Conservation (phyloP, 2,113 vertebrate genomes). For the Eolophus roseicapilla region DNA sequence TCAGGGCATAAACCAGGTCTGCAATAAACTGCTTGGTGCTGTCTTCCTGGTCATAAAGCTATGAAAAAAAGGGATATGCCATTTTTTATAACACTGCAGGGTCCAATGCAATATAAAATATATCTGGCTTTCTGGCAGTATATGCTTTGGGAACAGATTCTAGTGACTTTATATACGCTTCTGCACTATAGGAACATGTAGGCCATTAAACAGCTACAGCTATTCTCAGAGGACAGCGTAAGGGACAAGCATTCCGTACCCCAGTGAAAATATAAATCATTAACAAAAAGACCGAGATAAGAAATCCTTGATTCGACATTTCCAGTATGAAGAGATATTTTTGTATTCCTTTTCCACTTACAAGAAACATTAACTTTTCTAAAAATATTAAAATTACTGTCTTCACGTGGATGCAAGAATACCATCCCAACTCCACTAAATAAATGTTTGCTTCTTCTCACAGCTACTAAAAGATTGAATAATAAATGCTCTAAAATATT, state of each 20-base stretch:
- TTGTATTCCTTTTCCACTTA: background rate
- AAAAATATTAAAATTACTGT: background rate
- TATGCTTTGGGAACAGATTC: conserved; percentile 2
- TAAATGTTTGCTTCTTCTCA: background rate
- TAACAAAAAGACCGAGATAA: conserved; percentile 27
- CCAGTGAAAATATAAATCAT: conserved; percentile 52
- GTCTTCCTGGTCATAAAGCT: conserved; percentile 49
- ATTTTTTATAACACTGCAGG: conserved; percentile 76
- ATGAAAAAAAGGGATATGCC: conserved; percentile 35
- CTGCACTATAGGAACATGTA: background rate
- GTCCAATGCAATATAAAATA: conserved; percentile 62
- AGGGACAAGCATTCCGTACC: background rate
- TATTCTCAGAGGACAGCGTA: conserved; percentile 12
- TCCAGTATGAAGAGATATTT: background rate
- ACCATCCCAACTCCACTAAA: background rate
- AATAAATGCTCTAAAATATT: background rate
- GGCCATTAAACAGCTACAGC: conserved; percentile 36
- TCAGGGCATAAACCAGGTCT: conserved; percentile 50
- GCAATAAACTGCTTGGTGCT: conserved; percentile 58
- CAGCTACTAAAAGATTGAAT: background rate
- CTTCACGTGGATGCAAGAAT: background rate
- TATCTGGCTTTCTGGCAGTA: background rate
- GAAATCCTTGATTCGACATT: conserved; percentile 12
- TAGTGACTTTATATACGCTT: conserved; percentile 36
- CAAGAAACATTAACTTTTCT: background rate